A percentile compares a stretch with the other conserved stretches of the same genome.
These are phyloP conservation scores for Colletes gigas DNA, from an alignment of 1,140 invertebrate genomes.

Conservation along the genomic window DNA sequence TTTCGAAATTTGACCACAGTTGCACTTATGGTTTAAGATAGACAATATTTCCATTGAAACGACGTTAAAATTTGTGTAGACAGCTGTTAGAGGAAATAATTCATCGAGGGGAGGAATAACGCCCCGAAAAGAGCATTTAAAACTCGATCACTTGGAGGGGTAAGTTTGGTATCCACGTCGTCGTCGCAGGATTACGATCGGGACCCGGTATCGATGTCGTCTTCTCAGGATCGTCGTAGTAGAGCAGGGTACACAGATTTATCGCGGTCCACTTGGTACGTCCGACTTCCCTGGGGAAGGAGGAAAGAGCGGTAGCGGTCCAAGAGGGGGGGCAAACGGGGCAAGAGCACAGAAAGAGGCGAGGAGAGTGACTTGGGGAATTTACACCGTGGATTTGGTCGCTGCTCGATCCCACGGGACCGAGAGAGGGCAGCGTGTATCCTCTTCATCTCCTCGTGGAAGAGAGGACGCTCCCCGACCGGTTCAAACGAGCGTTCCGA, in stretches of 20 bases:
- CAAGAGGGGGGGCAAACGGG: not conserved
- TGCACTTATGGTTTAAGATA: too few relatives aligned
- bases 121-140: not conserved
- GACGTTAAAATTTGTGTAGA: too few relatives aligned
- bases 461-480: conserved; percentile 62
- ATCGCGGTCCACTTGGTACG: conserved; percentile 32
- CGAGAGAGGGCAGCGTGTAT: conserved; percentile 57
- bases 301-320: conserved; percentile 41
- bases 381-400: conserved; percentile 69
- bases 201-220: conserved; percentile 58
- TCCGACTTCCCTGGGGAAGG: not conserved
- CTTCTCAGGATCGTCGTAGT: conserved; percentile 27
- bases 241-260: conserved; percentile 47
- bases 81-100: not conserved
- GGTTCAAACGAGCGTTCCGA: conserved; percentile 71
- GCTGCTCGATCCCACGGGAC: conserved; percentile 65
- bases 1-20: too few relatives aligned
- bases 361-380: conserved; percentile 63
- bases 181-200: conserved; percentile 67
- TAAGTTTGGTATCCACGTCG: conserved; percentile 54
- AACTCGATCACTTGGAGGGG: conserved; percentile 33
- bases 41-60: too few relatives aligned
- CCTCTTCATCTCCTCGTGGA: conserved; percentile 64
- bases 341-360: conserved; percentile 9
- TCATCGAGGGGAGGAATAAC: not conserved